These are phyloP conservation scores for Urosaurus nigricauda DNA, from an alignment of 2,797 vertebrate species.

Conservation along the genomic window DNA sequence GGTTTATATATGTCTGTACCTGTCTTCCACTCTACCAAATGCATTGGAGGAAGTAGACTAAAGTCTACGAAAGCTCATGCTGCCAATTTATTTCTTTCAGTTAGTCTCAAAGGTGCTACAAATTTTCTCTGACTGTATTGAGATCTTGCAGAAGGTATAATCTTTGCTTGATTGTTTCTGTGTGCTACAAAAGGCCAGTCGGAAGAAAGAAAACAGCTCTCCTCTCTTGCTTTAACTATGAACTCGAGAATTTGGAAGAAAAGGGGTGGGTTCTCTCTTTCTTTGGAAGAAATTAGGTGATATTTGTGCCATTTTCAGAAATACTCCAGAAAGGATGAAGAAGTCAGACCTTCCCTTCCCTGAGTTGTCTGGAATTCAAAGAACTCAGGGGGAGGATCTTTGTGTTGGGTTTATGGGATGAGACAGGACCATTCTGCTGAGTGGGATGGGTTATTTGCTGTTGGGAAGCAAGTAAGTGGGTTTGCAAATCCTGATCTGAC, in stretches of 20 bases:
- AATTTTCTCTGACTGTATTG: background rate
- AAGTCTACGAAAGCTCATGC: too few species aligned
- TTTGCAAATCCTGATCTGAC: slow-evolving; percentile 22
- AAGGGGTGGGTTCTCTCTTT: background rate
- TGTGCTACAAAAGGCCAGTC: background rate
- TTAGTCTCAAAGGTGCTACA: too few species aligned
- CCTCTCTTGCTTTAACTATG: background rate
- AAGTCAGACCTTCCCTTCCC: background rate
- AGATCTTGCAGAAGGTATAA: background rate
- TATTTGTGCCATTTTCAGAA: background rate
- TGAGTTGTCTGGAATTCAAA: background rate
- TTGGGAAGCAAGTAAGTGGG: background rate
- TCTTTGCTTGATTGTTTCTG: background rate
- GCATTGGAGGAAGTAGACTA: too few species aligned
- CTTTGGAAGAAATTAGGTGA: background rate
- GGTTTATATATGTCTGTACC: too few species aligned
- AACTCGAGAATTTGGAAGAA: background rate
- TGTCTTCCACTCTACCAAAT: too few species aligned
- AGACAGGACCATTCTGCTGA: background rate
- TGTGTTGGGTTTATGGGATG: background rate
- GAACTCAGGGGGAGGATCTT: background rate
- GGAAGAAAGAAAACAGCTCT: background rate
- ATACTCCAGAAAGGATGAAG: background rate
- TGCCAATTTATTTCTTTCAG: too few species aligned
- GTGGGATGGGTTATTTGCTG: background rate